Evolutionary conservation across 2,113 vertebrate genomes (phyloP).

Genomic region (Motacilla tschutschensis): DNA sequence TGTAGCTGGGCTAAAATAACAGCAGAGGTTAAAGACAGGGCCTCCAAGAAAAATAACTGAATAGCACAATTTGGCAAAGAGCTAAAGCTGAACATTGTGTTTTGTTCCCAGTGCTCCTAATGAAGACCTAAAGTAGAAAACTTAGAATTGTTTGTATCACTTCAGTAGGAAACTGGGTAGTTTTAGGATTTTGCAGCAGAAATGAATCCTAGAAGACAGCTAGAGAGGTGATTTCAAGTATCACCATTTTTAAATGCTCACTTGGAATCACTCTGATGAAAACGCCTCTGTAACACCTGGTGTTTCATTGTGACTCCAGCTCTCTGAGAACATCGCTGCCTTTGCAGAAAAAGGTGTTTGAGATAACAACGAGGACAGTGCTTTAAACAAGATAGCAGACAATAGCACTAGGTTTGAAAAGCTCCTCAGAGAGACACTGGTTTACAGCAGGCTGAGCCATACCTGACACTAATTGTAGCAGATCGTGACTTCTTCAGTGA

Average conservation of each 20-base stretch:
- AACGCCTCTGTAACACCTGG: neutral
- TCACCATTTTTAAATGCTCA: neutral
- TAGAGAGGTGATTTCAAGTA: neutral
- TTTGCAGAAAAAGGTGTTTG: neutral
- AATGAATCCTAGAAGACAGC: neutral
- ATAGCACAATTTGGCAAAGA: neutral
- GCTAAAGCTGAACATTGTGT: neutral
- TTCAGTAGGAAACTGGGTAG: neutral
- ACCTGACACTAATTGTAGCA: neutral
- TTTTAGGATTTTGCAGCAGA: neutral
- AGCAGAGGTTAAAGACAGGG: neutral
- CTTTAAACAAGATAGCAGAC: neutral
- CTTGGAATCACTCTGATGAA: neutral
- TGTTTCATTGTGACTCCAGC: neutral
- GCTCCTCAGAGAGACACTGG: neutral
- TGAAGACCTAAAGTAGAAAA: neutral
- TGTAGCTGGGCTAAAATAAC: neutral
- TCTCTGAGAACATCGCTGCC: neutral
- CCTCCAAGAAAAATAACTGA: neutral
- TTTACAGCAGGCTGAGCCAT: neutral
- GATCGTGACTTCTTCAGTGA: neutral
- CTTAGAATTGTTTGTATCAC: neutral
- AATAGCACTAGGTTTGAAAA: neutral
- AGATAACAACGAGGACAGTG: neutral
- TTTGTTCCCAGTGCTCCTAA: neutral